Percentiles rank a stretch among this genome's conserved stretches.
Conservation (phyloP, 2,888 invertebrate genomes). For the Drosophila bunnanda region DNA sequence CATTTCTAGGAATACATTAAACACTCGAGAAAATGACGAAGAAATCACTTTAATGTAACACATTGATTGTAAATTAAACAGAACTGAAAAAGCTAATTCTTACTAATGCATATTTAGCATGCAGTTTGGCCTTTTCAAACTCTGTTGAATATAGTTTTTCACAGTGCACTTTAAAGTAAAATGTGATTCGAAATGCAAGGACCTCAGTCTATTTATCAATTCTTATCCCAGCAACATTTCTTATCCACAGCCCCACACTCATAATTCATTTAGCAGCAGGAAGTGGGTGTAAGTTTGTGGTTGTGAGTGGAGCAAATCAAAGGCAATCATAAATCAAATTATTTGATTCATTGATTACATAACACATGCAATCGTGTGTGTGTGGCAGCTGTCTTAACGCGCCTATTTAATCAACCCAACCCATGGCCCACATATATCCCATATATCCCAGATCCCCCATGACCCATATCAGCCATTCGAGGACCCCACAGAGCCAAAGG, state of each 20-base stretch:
- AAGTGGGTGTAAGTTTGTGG: slow-evolving; percentile 19
- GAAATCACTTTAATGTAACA: background rate
- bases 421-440: background rate
- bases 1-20: background rate
- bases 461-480: slow-evolving; percentile 7
- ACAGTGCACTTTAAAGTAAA: slow-evolving; percentile 19
- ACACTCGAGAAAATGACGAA: background rate
- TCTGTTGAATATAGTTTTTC: background rate
- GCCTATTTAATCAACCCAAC: slow-evolving; percentile 71
- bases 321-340: slow-evolving; percentile 71
- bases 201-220: slow-evolving; percentile 43
- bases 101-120: background rate
- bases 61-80: too few species aligned
- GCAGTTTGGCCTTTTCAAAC: background rate
- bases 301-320: slow-evolving; percentile 53
- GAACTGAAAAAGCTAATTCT: background rate
- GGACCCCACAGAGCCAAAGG: slow-evolving; percentile 24
- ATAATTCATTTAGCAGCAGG: slow-evolving; percentile 66
- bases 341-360: slow-evolving; percentile 74
- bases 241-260: slow-evolving; percentile 12
- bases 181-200: background rate
- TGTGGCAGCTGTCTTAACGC: slow-evolving; percentile 56
- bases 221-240: slow-evolving; percentile 41
- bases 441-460: slow-evolving; percentile 1
- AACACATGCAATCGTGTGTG: slow-evolving; percentile 39